A percentile compares a stretch with the other conserved stretches of the same genome.
These are phyloP conservation scores for Hippolais icterina DNA, from an alignment of 2,113 vertebrate species.

Conservation along the genomic window DNA sequence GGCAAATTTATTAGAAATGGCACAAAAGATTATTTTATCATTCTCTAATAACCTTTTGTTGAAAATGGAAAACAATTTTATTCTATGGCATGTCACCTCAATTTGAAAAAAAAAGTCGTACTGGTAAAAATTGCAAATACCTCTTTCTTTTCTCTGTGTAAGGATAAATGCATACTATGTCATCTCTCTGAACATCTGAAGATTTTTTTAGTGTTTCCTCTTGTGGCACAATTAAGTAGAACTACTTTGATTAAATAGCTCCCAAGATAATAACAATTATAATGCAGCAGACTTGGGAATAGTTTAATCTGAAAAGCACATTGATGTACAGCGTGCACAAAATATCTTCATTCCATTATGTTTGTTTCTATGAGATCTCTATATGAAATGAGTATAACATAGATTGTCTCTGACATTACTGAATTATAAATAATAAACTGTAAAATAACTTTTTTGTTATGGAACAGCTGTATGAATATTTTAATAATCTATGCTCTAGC, in stretches of 20 bases:
- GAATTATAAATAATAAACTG: conserved; percentile 64
- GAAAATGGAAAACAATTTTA: not conserved
- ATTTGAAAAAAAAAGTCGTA: not conserved
- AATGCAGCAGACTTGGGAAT: conserved; percentile 45
- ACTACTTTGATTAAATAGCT: conserved; percentile 72
- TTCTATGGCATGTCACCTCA: not conserved
- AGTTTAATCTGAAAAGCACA: conserved; percentile 60
- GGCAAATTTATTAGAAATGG: not conserved
- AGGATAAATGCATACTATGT: conserved; percentile 17
- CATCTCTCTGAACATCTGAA: conserved; percentile 46
- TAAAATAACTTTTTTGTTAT: conserved; percentile 53
- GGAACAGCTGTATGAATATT: conserved; percentile 33
- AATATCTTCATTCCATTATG: conserved; percentile 60
- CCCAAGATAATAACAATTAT: conserved; percentile 54
- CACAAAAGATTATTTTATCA: not conserved
- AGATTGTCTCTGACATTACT: conserved; percentile 55
- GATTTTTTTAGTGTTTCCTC: conserved; percentile 26
- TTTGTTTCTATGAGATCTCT: conserved; percentile 41
- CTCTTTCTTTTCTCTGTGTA: conserved; percentile 22
- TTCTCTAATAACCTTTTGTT: conserved; percentile 19
- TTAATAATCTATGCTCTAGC: conserved; percentile 30
- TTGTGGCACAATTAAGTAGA: conserved; percentile 56
- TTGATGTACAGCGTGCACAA: conserved; percentile 10
- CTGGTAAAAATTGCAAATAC: not conserved
- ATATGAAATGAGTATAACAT: conserved; percentile 32